phyloP scores from a whole-genome alignment of 1,140 invertebrate genomes.

The Hesperophylax magnus region DNA sequence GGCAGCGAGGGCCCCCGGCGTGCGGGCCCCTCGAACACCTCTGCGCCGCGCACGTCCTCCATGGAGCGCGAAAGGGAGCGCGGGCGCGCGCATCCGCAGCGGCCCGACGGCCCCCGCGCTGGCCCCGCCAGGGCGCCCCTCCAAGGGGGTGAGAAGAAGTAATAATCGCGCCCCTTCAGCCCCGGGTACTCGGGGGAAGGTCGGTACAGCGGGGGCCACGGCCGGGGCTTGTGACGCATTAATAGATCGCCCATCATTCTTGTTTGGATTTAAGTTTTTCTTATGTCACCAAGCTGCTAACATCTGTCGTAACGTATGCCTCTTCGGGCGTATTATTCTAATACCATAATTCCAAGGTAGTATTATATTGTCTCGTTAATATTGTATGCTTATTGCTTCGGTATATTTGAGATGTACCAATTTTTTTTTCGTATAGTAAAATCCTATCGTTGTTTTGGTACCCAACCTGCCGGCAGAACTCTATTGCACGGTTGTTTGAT shows the following conservation, averaged over 20 bases:
- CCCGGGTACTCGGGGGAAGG: conserved; percentile 68
- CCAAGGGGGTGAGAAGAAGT: conserved; percentile 79
- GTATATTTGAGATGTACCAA: too few relatives aligned
- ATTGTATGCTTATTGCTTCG: too few relatives aligned
- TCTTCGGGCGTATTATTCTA: too few relatives aligned
- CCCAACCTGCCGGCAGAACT: too few relatives aligned
- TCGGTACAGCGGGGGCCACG: conserved; percentile 76
- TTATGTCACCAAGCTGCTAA: too few relatives aligned
- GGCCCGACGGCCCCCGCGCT: conserved; percentile 66
- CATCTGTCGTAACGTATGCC: too few relatives aligned
- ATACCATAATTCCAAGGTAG: too few relatives aligned
- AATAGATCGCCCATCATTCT: conserved; percentile 61
- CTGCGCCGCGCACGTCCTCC: conserved; percentile 77
- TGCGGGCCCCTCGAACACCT: conserved; percentile 75
- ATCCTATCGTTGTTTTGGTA: too few relatives aligned
- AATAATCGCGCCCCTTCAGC: conserved; percentile 78
- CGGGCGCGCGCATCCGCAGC: conserved; percentile 68
- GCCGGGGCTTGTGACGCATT: conserved; percentile 69
- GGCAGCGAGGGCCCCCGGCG: conserved; percentile 62
- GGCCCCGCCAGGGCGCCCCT: conserved; percentile 74
- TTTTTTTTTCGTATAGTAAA: too few relatives aligned
- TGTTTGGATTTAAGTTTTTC: too few relatives aligned
- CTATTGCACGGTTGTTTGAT: too few relatives aligned
- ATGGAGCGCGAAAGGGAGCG: conserved; percentile 77
- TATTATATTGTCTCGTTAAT: too few relatives aligned